Evolutionary conservation across 1,140 invertebrate genomes (phyloP).

Genomic region (Nixonia krombeini): DNA sequence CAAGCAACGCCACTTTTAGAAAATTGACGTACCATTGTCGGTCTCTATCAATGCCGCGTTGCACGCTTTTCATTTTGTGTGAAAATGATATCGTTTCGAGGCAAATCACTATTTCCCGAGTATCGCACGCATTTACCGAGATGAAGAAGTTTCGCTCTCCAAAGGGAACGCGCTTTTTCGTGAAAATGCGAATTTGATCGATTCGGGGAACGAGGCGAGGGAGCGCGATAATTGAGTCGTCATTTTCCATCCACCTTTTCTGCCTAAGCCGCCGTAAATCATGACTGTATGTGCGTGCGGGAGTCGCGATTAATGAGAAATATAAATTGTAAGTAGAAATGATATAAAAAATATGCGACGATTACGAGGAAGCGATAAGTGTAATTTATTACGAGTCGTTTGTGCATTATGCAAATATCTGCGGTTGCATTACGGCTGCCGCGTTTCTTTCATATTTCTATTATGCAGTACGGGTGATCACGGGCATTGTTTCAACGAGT

Average conservation of each 20-base stretch:
- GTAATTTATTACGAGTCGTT: constrained; percentile 40
- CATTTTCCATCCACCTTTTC: neutral
- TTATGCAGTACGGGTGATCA: constrained; percentile 38
- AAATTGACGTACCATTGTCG: no score
- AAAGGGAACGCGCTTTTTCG: no score
- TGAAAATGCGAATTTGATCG: no score
- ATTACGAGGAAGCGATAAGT: constrained; percentile 46
- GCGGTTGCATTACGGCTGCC: constrained; percentile 34
- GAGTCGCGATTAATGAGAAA: constrained; percentile 38
- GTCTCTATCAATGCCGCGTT: no score
- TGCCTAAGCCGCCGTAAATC: constrained; percentile 39
- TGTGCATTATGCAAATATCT: constrained; percentile 37
- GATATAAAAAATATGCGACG: constrained; percentile 41
- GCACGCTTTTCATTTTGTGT: no score
- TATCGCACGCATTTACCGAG: no score
- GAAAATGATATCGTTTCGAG: no score
- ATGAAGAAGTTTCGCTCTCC: no score
- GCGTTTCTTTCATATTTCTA: constrained; percentile 49
- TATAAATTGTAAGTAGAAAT: constrained; percentile 40
- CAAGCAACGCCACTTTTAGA: no score
- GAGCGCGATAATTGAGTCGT: constrained; percentile 4
- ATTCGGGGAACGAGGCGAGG: no score
- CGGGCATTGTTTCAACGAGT: constrained; percentile 34
- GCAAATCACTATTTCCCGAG: no score
- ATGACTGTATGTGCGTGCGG: no score